These are phyloP conservation scores for Apodemus sylvaticus DNA, from an alignment of 2,113 vertebrate genomes.

Conservation along the genomic window DNA sequence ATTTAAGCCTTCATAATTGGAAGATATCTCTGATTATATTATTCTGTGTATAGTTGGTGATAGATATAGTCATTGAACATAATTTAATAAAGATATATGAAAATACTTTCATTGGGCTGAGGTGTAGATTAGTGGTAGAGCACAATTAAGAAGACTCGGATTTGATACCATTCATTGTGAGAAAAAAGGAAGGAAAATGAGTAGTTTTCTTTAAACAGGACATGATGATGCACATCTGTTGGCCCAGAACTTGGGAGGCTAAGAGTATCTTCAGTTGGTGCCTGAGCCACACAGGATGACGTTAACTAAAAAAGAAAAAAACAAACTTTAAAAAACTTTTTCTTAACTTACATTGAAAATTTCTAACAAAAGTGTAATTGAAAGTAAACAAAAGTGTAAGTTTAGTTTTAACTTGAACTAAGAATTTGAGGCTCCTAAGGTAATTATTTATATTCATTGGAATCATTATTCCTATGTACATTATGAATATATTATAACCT, in stretches of 20 bases:
- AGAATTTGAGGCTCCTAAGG: conserved; percentile 47
- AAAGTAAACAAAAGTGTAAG: conserved; percentile 35
- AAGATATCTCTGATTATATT: neutral
- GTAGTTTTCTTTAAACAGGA: neutral
- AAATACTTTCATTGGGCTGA: conserved; percentile 19
- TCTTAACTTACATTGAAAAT: conserved; percentile 1
- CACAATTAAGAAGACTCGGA: neutral
- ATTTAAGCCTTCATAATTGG: neutral
- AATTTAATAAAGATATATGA: conserved; percentile 40
- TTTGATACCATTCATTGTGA: neutral
- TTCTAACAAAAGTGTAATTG: conserved; percentile 29
- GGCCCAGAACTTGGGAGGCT: neutral
- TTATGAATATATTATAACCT: conserved; percentile 6
- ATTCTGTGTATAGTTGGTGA: neutral
- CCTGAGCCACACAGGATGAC: neutral
- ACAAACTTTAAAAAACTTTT: conserved; percentile 24
- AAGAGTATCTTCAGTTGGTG: neutral
- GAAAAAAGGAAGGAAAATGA: neutral
- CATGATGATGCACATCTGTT: neutral
- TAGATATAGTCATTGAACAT: conserved; percentile 4
- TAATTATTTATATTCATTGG: conserved; percentile 42
- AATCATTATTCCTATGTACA: neutral
- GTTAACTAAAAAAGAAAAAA: neutral
- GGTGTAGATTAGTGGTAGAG: neutral
- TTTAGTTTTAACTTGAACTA: conserved; percentile 61